phyloP scores from a whole-genome alignment of 2,797 vertebrate genomes.

The Varecia variegata region DNA sequence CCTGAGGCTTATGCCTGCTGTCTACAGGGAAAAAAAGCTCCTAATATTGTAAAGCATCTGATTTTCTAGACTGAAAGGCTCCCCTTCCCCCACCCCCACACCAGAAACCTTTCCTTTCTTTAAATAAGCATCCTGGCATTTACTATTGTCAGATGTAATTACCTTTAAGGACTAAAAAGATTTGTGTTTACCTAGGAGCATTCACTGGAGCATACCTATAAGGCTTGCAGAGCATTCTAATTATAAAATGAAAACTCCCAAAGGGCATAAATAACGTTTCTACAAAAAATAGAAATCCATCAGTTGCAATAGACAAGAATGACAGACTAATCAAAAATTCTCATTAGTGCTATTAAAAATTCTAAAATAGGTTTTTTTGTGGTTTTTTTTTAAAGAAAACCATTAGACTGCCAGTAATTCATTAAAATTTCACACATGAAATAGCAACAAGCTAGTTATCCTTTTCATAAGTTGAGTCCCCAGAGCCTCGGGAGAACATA shows the following conservation, averaged over 20 bases:
- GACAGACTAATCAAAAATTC: constrained; percentile 62
- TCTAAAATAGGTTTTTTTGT: constrained; percentile 1
- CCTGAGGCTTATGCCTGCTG: background rate
- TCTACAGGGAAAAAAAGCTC: constrained; percentile 29
- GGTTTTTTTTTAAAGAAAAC: background rate
- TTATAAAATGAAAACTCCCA: constrained; percentile 68
- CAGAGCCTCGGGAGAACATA: constrained; percentile 22
- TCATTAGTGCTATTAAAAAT: constrained; percentile 56
- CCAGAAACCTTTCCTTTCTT: constrained; percentile 41
- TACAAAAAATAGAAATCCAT: constrained; percentile 60
- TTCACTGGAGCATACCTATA: constrained; percentile 58
- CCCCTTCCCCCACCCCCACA: background rate
- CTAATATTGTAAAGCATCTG: constrained; percentile 19
- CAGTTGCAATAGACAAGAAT: constrained; percentile 54
- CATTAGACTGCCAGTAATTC: constrained; percentile 7
- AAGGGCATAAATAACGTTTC: constrained; percentile 59
- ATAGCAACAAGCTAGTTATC: constrained; percentile 70
- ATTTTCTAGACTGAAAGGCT: constrained; percentile 9
- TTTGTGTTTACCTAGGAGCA: constrained; percentile 66
- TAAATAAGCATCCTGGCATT: constrained; percentile 68
- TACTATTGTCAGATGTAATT: constrained; percentile 72
- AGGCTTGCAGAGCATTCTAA: constrained; percentile 68
- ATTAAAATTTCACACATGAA: constrained; percentile 74
- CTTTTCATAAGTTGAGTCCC: constrained; percentile 39
- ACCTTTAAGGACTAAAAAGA: constrained; percentile 71